Evolutionary conservation across 2,888 invertebrate species (phyloP).

Genomic region (Coremacera marginata): DNA sequence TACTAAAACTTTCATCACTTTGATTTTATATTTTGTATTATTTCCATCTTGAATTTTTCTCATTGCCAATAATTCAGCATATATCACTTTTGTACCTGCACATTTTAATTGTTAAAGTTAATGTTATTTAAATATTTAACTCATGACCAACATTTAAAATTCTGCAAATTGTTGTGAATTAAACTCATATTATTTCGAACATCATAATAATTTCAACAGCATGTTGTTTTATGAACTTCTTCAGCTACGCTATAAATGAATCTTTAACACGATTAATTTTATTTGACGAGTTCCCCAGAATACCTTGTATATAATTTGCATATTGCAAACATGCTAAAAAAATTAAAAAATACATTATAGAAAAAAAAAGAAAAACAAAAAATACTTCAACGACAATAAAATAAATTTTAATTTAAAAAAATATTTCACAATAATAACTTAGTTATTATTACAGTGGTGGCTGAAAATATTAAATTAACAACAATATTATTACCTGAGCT

Average conservation of each 20-base stretch:
- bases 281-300: too few species aligned
- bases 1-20: too few species aligned
- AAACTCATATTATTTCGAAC: constrained; percentile 12
- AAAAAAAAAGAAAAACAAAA: too few species aligned
- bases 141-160: background rate
- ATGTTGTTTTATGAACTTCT: background rate
- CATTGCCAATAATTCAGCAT: too few species aligned
- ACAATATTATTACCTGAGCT: constrained; percentile 22
- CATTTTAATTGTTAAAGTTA: too few species aligned
- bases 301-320: too few species aligned
- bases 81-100: too few species aligned
- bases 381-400: background rate
- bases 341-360: too few species aligned
- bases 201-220: background rate
- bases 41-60: too few species aligned
- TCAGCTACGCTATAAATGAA: background rate
- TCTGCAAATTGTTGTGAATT: constrained; percentile 11
- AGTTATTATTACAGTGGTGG: constrained; percentile 26
- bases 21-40: too few species aligned
- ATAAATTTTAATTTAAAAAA: constrained; percentile 7
- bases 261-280: background rate
- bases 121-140: constrained; percentile 15
- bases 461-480: constrained; percentile 27
- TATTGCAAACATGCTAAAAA: too few species aligned
- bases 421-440: constrained; percentile 6